Percentiles rank a stretch among this genome's conserved stretches.
Conservation (phyloP, 35 echinoderm and acorn worm genomes). For the Ophiothrix spiculata region DNA sequence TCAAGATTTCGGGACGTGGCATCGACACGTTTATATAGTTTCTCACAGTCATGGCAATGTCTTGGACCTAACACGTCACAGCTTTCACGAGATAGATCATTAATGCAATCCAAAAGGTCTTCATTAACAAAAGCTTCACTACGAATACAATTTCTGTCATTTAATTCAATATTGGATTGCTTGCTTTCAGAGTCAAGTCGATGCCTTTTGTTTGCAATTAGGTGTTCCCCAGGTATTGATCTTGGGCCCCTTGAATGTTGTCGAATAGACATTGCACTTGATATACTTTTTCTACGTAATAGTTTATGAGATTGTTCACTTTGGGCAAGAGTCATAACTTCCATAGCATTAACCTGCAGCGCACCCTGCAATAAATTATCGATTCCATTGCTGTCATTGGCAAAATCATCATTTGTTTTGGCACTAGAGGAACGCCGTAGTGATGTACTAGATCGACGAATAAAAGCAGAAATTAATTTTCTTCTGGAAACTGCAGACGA, state of each 20-base stretch:
- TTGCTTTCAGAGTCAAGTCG: slow-evolving; percentile 35
- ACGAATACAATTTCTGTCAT: slow-evolving; percentile 60
- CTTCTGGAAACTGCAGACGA: not conserved
- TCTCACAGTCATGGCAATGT: slow-evolving; percentile 70
- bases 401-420: no score
- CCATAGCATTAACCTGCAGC: slow-evolving; percentile 19
- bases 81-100: slow-evolving; percentile 72
- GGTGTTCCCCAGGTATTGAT: slow-evolving; percentile 5
- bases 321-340: slow-evolving; percentile 7
- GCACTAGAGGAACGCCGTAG: not conserved
- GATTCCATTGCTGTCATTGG: no score
- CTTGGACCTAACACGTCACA: slow-evolving; percentile 84
- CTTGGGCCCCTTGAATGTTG: not conserved
- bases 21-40: slow-evolving; percentile 41
- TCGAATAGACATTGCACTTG: slow-evolving; percentile 17
- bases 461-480: not conserved
- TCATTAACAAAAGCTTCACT: slow-evolving; percentile 68
- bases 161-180: slow-evolving; percentile 46
- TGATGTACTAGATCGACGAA: not conserved
- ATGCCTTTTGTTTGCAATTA: slow-evolving; percentile 41
- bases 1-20: slow-evolving; percentile 39
- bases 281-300: not conserved
- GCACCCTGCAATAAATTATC: not conserved
- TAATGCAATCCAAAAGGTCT: slow-evolving; percentile 38
- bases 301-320: slow-evolving; percentile 12